Evolutionary conservation across 1,140 invertebrate genomes (phyloP), one percentile per base, ranked within the genome.

Genomic region (Drosophila pachea): DNA sequence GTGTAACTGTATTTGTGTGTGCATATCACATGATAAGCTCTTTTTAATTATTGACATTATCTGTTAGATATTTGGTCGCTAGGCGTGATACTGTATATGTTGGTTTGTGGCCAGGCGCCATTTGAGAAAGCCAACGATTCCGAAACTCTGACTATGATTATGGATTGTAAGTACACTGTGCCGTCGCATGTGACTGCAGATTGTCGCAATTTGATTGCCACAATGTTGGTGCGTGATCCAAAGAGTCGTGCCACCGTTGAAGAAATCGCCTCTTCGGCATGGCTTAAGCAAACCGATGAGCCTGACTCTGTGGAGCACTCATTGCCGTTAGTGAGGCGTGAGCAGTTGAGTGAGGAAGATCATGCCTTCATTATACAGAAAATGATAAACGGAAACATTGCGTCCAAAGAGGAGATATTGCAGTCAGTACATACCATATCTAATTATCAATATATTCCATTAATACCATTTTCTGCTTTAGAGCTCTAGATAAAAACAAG

Each of bases 81-180:
- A 43, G 98, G 98, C 43, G 98, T 99, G 4, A 99, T 99, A 86
- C 91, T 99, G 29, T 99, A 97, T 90, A 99, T 99, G 98, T 91
- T 99, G 76, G 98, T 99, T 2, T 98, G 96, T 91, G 98, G 98
- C 11, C 94, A 96, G 87, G 95, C 98, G 11, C 98, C 98, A 11
- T 99, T 99, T 90, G 97, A 99, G 91, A 98, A 99, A 91, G 97
- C 97, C 22, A 99, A 99, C 90, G 98, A 99, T 89, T 99, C 97
- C 86, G 98, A 99, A 92, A 99, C 98, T 0, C 90, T 99, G 11
- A 99, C 97, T 2, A 99, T 98, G 97, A 99, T 99, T 69, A 98
- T 99, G 96, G 98, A 99, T 89, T 99, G 98, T 91, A 99, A 98
- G 92, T 99, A 99, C 89, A 94, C 94, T 50, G 94, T 99, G 78